Conservation (phyloP, 2,888 invertebrate genomes). For the Stenichneumon culpator region DNA sequence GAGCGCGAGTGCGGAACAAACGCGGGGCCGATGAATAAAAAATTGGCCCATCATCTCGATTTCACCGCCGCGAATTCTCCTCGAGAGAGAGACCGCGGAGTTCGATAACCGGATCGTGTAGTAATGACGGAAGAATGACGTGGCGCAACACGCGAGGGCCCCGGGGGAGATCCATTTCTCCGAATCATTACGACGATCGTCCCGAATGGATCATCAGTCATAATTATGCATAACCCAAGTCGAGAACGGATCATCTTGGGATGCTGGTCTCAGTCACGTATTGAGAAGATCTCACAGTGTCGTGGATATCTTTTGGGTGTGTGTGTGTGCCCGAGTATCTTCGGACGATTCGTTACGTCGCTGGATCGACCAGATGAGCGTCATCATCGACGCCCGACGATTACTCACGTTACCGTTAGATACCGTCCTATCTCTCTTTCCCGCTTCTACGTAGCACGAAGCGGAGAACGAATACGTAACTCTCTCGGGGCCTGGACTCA, state of each 20-base stretch:
- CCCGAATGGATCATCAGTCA: constrained; percentile 49
- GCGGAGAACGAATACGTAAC: constrained; percentile 62
- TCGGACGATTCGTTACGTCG: constrained; percentile 59
- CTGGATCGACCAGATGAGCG: constrained; percentile 56
- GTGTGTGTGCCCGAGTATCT: constrained; percentile 22
- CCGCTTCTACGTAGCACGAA: constrained; percentile 14
- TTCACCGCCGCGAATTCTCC: neutral
- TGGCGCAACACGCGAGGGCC: neutral
- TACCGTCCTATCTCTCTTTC: constrained; percentile 29
- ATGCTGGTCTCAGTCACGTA: constrained; percentile 9
- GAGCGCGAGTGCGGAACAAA: neutral
- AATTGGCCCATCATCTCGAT: neutral
- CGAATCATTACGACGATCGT: constrained; percentile 47
- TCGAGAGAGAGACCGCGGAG: constrained; percentile 1
- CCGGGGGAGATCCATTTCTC: constrained; percentile 21
- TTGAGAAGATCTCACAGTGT: neutral
- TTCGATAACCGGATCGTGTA: constrained; percentile 49
- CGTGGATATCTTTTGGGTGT: no score
- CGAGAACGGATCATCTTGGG: neutral
- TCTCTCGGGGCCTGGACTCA: constrained; percentile 21
- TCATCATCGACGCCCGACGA: constrained; percentile 71
- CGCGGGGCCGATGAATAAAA: constrained; percentile 9
- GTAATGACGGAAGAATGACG: constrained; percentile 35
- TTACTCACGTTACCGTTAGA: constrained; percentile 82
- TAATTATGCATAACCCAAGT: constrained; percentile 41